Evolutionary conservation across 2,888 invertebrate genomes (phyloP).

Genomic region (Chirona hameri): DNA sequence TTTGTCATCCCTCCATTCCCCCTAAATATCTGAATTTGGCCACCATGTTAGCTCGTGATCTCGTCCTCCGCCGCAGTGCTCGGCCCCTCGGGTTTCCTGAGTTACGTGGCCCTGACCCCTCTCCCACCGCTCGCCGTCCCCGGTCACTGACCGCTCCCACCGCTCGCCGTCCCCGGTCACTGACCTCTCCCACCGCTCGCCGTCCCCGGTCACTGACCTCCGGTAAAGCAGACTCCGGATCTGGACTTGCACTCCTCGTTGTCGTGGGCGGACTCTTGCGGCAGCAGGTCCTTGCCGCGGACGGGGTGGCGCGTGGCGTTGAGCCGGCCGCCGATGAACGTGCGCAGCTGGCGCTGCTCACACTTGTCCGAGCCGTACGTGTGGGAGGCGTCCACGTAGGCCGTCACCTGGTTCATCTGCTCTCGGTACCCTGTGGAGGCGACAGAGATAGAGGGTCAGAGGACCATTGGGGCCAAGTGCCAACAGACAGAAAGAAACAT

Average conservation of each 20-base stretch:
- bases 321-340: conserved; percentile 46
- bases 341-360: conserved; percentile 48
- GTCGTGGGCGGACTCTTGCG: conserved; percentile 44
- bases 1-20: too few relatives aligned
- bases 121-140: conserved; percentile 32
- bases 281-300: conserved; percentile 48
- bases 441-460: too few relatives aligned
- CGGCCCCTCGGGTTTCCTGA: too few relatives aligned
- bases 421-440: conserved; percentile 48
- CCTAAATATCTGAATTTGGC: too few relatives aligned
- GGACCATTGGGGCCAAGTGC: too few relatives aligned
- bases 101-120: conserved; percentile 39
- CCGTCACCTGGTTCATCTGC: conserved; percentile 53
- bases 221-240: conserved; percentile 49
- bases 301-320: conserved; percentile 47
- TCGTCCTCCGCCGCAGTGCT: too few relatives aligned
- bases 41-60: too few relatives aligned
- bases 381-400: conserved; percentile 51
- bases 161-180: conserved; percentile 33
- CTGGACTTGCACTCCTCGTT: conserved; percentile 51
- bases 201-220: conserved; percentile 45
- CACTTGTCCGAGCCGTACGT: conserved; percentile 54
- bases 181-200: conserved; percentile 44
- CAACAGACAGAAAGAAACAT: too few relatives aligned
- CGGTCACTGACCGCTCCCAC: conserved; percentile 45